Conservation (phyloP, 2,888 invertebrate genomes). For the Hyalella azteca region DNA sequence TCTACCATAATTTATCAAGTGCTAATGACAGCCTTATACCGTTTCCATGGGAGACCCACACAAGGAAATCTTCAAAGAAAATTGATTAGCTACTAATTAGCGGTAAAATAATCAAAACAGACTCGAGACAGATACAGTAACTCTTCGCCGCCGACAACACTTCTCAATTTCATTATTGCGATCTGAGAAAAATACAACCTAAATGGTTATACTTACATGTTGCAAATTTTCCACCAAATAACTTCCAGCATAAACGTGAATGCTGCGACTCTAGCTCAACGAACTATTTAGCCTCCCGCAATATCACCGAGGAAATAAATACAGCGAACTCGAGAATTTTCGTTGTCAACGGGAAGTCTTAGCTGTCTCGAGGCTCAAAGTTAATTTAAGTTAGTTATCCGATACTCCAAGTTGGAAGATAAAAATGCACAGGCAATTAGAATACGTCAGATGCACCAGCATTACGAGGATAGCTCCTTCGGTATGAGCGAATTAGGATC, state of each 20-base stretch:
- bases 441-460: conserved; percentile 28
- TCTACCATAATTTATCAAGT: conserved; percentile 14
- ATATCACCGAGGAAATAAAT: conserved; percentile 8
- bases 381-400: conserved; percentile 33
- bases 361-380: conserved; percentile 4
- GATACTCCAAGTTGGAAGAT: conserved; percentile 20
- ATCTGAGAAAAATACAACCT: no score
- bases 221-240: no score
- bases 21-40: background rate
- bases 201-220: no score
- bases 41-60: background rate
- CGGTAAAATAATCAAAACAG: no score
- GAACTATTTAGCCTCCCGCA: background rate
- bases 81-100: conserved; percentile 6
- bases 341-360: background rate
- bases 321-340: background rate
- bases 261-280: no score
- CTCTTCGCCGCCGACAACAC: no score
- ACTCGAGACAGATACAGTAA: no score
- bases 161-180: no score
- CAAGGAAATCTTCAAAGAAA: background rate
- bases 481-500: background rate
- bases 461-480: background rate
- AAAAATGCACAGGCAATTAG: conserved; percentile 19
- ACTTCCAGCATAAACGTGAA: no score